These are phyloP conservation scores for Epinephelus lanceolatus DNA, from an alignment of 2,113 vertebrate genomes.

Conservation along the genomic window DNA sequence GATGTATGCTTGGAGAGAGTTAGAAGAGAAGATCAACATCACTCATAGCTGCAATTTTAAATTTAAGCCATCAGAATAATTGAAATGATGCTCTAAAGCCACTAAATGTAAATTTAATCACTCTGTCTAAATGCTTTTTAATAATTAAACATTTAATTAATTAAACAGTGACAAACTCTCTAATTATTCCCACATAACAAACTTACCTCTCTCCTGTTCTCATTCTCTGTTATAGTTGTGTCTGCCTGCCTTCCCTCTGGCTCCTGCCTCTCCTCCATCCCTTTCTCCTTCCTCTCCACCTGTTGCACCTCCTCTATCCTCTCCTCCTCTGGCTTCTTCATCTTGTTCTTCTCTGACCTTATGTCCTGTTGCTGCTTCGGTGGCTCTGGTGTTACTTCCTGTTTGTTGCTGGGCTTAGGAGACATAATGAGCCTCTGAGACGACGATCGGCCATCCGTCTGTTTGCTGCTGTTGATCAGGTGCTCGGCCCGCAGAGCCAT, in stretches of 20 bases:
- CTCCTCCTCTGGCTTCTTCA: neutral
- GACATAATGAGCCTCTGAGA: slow-evolving; percentile 17
- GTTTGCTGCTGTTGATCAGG: slow-evolving; percentile 64
- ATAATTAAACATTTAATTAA: no score
- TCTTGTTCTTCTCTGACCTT: slow-evolving; percentile 16
- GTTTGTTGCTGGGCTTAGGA: slow-evolving; percentile 1
- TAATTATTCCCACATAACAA: no score
- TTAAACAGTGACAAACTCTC: no score
- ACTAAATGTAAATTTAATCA: no score
- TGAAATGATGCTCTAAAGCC: no score
- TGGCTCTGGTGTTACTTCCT: neutral
- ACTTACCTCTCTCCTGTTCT: slow-evolving; percentile 56
- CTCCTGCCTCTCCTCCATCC: slow-evolving; percentile 64
- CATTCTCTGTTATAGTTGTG: slow-evolving; percentile 21
- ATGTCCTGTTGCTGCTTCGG: slow-evolving; percentile 27
- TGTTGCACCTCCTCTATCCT: neutral
- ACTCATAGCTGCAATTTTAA: no score
- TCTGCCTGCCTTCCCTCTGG: slow-evolving; percentile 72
- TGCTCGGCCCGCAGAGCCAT: slow-evolving; percentile 69
- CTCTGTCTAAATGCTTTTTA: no score
- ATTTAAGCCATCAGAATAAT: no score
- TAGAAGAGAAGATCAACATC: no score
- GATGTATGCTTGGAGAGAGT: no score
- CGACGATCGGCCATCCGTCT: slow-evolving; percentile 42
- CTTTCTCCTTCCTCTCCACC: slow-evolving; percentile 30